A percentile compares a stretch with the other conserved stretches of the same genome.
phyloP scores from a whole-genome alignment of 2,797 vertebrate genomes.

The Brachymystax lenok region DNA sequence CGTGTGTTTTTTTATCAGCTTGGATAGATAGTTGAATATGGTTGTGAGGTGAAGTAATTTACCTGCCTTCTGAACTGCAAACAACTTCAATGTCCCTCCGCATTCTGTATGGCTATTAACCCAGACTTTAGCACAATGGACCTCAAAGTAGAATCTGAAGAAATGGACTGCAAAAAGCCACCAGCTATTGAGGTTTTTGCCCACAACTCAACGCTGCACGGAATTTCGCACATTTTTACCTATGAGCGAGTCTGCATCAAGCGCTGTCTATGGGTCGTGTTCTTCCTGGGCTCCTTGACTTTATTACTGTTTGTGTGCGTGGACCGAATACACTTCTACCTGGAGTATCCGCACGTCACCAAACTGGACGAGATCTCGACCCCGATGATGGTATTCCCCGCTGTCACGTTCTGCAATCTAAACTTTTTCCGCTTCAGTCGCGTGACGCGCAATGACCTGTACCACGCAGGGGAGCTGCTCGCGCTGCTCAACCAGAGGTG shows the following conservation, averaged over 20 bases:
- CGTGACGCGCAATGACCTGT: conserved; percentile 95
- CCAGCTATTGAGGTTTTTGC: conserved; percentile 93
- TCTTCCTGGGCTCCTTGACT: conserved; percentile 90
- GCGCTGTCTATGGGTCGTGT: conserved; percentile 90
- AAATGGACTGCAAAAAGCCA: conserved; percentile 84
- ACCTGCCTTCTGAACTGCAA: conserved; percentile 3
- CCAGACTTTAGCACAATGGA: conserved; percentile 77
- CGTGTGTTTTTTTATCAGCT: not conserved
- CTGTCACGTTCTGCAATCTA: conserved; percentile 97
- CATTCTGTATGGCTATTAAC: not conserved
- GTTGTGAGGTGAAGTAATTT: conserved; percentile 1
- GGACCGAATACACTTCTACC: conserved; percentile 94
- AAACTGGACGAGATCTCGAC: conserved; percentile 92
- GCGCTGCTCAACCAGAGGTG: conserved; percentile 96
- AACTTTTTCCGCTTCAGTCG: conserved; percentile 97
- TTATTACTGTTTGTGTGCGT: conserved; percentile 91
- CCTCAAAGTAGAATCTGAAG: conserved; percentile 90
- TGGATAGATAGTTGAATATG: conserved; percentile 1
- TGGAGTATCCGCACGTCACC: conserved; percentile 96
- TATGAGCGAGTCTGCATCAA: conserved; percentile 89
- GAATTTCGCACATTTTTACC: conserved; percentile 96
- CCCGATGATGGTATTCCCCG: conserved; percentile 89
- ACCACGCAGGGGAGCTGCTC: conserved; percentile 95
- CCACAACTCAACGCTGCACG: conserved; percentile 93
- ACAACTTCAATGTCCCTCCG: not conserved